Evolutionary conservation across 2,888 invertebrate species (phyloP).

Genomic region (Clitarchus hookeri): DNA sequence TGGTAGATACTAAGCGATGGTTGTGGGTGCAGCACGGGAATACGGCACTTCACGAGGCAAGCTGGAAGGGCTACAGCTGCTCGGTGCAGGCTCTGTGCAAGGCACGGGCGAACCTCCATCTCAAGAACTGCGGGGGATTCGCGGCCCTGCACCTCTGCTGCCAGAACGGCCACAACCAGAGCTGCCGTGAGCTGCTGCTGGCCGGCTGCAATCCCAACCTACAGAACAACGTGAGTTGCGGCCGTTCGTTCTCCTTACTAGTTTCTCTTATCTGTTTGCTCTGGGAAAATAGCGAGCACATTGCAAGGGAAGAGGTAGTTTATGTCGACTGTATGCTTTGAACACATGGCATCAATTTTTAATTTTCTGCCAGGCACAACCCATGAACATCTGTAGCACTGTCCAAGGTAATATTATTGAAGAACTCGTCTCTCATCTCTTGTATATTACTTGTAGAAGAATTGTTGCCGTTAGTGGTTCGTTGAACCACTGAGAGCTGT

Average conservation of each 20-base stretch:
- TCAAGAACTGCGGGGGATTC: conserved; percentile 84
- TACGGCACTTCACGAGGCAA: conserved; percentile 90
- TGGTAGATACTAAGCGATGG: background rate
- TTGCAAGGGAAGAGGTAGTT: conserved; percentile 2
- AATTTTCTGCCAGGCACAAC: too few relatives aligned
- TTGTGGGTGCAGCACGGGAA: conserved; percentile 80
- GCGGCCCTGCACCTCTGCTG: conserved; percentile 93
- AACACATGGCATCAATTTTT: background rate
- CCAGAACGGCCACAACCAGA: conserved; percentile 97
- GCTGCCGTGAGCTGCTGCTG: conserved; percentile 83
- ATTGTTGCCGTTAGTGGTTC: too few relatives aligned
- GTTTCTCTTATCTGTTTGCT: too few relatives aligned
- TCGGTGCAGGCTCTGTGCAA: conserved; percentile 75
- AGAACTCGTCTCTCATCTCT: too few relatives aligned
- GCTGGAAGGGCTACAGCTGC: conserved; percentile 92
- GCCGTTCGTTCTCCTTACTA: too few relatives aligned
- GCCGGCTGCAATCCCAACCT: conserved; percentile 86
- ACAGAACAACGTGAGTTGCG: conserved; percentile 78
- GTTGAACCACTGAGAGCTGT: too few relatives aligned
- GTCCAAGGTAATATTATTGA: too few relatives aligned
- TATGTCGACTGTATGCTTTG: background rate
- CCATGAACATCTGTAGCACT: too few relatives aligned
- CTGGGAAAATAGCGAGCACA: background rate
- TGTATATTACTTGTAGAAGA: too few relatives aligned
- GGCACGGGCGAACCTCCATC: conserved; percentile 65